Conservation (phyloP, 2,888 invertebrate genomes). For the Minunthozetes semirufus region DNA sequence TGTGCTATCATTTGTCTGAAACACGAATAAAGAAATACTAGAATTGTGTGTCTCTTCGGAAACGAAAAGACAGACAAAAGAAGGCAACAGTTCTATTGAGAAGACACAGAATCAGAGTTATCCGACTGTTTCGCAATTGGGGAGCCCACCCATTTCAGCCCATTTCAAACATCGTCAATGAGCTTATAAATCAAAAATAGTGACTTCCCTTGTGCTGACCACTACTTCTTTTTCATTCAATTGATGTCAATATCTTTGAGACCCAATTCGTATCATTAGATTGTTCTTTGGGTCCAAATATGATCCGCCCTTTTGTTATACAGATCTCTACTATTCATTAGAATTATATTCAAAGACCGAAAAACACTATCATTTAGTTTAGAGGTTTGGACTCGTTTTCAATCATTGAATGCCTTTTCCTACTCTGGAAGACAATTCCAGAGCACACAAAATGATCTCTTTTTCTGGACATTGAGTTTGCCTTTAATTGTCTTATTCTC, state of each 20-base stretch:
- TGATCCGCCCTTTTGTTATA: not conserved
- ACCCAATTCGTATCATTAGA: not conserved
- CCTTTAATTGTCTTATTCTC: not conserved
- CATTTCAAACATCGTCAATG: not conserved
- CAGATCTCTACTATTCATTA: slow-evolving; percentile 8
- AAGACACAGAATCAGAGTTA: not conserved
- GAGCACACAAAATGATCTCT: not conserved
- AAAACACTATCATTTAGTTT: too few relatives aligned
- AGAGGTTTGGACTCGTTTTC: too few relatives aligned
- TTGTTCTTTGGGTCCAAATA: not conserved
- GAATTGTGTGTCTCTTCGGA: too few relatives aligned
- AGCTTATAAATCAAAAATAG: not conserved
- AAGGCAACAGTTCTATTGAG: not conserved
- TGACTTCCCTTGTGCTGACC: not conserved
- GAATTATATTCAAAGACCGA: too few relatives aligned
- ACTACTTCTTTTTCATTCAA: not conserved
- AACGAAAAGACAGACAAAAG: not conserved
- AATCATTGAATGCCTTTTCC: too few relatives aligned
- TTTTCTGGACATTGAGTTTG: not conserved
- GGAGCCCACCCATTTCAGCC: not conserved
- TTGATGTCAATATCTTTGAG: not conserved
- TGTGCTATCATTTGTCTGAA: too few relatives aligned
- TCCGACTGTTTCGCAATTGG: not conserved
- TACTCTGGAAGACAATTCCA: too few relatives aligned
- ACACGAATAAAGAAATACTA: too few relatives aligned